phyloP scores from a whole-genome alignment of 1,140 invertebrate species.

The Lepidurus apus region DNA sequence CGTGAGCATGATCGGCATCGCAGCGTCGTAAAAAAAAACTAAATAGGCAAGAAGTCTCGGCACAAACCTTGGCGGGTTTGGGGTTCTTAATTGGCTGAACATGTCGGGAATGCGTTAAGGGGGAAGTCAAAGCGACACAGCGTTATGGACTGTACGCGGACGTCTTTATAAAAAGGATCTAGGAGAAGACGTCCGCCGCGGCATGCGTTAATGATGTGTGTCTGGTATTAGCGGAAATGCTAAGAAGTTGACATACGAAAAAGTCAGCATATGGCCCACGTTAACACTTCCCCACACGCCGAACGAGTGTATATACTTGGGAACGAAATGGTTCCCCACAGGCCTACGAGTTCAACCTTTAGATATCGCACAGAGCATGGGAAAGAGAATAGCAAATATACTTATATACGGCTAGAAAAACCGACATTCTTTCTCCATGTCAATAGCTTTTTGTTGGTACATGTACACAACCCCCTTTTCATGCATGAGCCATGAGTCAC shows the following conservation, averaged over 20 bases:
- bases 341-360: neutral
- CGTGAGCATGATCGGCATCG: too few species aligned
- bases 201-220: constrained; percentile 21
- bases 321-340: neutral
- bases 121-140: neutral
- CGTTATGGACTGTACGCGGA: constrained; percentile 8
- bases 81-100: constrained; percentile 13
- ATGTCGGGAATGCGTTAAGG: constrained; percentile 14
- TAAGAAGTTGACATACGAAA: constrained; percentile 14
- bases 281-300: neutral
- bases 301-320: neutral
- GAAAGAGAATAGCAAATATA: neutral
- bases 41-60: neutral
- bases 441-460: neutral
- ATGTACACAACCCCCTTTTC: neutral
- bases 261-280: neutral
- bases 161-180: constrained; percentile 5
- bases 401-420: neutral
- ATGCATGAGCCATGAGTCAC: neutral
- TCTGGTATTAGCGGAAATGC: constrained; percentile 21
- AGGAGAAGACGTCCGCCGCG: neutral
- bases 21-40: neutral
- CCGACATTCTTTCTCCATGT: neutral
- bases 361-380: neutral
- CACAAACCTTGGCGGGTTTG: neutral